phyloP scores from a whole-genome alignment of 2,113 vertebrate species.

The Ia io region DNA sequence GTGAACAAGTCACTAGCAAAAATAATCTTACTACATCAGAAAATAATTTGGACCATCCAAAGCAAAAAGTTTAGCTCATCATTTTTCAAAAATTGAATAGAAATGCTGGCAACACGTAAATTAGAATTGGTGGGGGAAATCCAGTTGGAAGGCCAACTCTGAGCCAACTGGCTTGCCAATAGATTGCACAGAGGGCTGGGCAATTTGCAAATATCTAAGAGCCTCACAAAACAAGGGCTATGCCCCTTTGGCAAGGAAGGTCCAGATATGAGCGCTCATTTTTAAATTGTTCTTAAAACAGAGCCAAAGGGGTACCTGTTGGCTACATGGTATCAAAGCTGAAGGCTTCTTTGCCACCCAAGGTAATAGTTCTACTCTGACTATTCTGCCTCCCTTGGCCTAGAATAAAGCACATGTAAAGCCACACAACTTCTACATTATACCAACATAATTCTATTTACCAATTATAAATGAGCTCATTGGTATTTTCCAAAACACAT shows the following conservation, averaged over 20 bases:
- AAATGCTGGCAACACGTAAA: background rate
- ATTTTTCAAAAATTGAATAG: background rate
- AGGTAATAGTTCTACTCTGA: background rate
- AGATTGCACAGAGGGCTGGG: background rate
- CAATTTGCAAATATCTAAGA: background rate
- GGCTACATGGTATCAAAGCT: background rate
- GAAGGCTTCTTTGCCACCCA: background rate
- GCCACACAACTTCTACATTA: background rate
- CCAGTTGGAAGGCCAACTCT: background rate
- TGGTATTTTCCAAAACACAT: background rate
- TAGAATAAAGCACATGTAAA: background rate
- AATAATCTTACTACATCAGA: background rate
- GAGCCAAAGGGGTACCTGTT: background rate
- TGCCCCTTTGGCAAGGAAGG: background rate
- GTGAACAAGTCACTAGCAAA: background rate
- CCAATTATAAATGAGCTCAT: background rate
- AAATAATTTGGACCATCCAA: conserved; percentile 39
- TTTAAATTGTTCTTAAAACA: background rate
- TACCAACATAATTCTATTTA: background rate
- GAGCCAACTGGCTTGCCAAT: background rate
- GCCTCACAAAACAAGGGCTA: background rate
- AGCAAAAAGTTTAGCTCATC: background rate
- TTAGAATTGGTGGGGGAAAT: background rate
- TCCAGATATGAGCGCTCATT: background rate
- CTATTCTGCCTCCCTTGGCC: background rate